These are phyloP conservation scores for Nylanderia fulva DNA, from an alignment of 1,140 invertebrate species.

Conservation along the genomic window DNA sequence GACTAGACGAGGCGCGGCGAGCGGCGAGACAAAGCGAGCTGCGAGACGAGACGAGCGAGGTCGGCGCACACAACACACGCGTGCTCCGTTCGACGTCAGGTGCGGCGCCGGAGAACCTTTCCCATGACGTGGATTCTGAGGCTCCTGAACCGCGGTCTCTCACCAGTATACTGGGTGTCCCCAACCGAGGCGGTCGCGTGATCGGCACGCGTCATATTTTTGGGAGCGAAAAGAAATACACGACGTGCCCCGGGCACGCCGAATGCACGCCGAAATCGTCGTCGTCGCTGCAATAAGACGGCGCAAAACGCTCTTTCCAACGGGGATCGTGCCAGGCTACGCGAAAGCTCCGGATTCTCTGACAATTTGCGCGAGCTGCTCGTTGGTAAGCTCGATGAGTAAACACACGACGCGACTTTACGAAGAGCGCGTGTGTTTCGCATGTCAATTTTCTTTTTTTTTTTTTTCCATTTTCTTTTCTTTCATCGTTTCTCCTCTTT, in stretches of 20 bases:
- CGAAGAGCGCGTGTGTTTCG: not conserved
- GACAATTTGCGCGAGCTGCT: constrained; percentile 28
- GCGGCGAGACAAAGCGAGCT: not conserved
- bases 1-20: not conserved
- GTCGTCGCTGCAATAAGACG: not conserved
- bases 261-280: constrained; percentile 13
- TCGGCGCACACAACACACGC: constrained; percentile 35
- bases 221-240: not conserved
- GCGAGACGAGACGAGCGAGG: not conserved
- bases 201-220: not conserved
- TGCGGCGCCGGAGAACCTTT: constrained; percentile 55
- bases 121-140: constrained; percentile 45
- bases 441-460: not conserved
- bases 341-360: not conserved
- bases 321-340: not conserved
- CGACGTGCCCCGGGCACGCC: not conserved
- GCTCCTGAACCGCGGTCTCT: constrained; percentile 50
- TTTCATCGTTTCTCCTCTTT: not conserved
- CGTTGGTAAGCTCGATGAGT: constrained; percentile 34
- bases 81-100: constrained; percentile 58
- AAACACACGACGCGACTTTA: not conserved
- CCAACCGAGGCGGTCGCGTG: constrained; percentile 52
- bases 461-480: not conserved
- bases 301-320: not conserved
- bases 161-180: constrained; percentile 65